Evolutionary conservation across 2,797 vertebrate genomes (phyloP).

Genomic region (Ctenochaetus hawaiiensis): DNA sequence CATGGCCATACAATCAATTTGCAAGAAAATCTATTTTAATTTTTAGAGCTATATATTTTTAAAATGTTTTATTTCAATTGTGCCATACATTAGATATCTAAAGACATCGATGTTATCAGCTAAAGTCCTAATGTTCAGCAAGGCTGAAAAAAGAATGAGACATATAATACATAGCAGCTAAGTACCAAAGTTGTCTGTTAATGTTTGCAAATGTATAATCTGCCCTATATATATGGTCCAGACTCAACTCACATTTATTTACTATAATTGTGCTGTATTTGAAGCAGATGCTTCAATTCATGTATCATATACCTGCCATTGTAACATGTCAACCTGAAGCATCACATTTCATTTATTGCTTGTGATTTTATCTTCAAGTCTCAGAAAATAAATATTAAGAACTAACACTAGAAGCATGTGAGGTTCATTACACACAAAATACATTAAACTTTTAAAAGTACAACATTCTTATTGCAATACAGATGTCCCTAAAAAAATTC

Average conservation of each 20-base stretch:
- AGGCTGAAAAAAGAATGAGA: slow-evolving; percentile 30
- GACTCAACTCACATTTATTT: background rate
- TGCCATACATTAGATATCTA: slow-evolving; percentile 51
- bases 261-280: slow-evolving; percentile 24
- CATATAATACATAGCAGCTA: slow-evolving; percentile 44
- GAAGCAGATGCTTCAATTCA: slow-evolving; percentile 9
- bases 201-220: slow-evolving; percentile 42
- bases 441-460: background rate
- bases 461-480: background rate
- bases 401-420: background rate
- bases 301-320: slow-evolving; percentile 24
- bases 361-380: slow-evolving; percentile 19
- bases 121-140: slow-evolving; percentile 29
- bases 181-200: slow-evolving; percentile 55
- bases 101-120: slow-evolving; percentile 29
- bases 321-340: slow-evolving; percentile 12
- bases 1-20: slow-evolving; percentile 34
- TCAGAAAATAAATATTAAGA: slow-evolving; percentile 55
- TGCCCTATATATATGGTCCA: slow-evolving; percentile 33
- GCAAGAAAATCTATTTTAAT: slow-evolving; percentile 20
- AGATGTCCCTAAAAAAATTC: too few species aligned
- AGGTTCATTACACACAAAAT: background rate
- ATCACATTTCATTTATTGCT: slow-evolving; percentile 36
- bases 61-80: slow-evolving; percentile 37
- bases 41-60: slow-evolving; percentile 67